Percentiles rank a stretch among this genome's conserved stretches.
Conservation (phyloP, 2,113 vertebrate species). For the Falcunculus frontatus region DNA sequence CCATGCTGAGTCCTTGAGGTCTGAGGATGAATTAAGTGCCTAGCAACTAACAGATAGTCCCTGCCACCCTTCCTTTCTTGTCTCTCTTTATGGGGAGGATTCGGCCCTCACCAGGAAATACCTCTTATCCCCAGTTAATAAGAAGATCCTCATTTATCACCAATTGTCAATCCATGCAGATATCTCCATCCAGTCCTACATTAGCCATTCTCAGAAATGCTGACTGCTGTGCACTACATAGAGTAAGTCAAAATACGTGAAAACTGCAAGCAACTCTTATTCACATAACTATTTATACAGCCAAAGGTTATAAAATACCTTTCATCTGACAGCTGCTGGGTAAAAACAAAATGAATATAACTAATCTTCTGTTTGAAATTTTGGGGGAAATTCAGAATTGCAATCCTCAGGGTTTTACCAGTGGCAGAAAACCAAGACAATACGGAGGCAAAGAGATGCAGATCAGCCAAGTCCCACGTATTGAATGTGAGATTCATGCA, state of each 20-base stretch:
- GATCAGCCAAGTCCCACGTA: background rate
- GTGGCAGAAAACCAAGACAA: background rate
- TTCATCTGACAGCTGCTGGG: background rate
- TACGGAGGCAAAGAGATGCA: background rate
- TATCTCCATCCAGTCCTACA: background rate
- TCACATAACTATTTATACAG: background rate
- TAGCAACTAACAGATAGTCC: conserved; percentile 26
- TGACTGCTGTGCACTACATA: background rate
- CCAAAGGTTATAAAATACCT: conserved; percentile 11
- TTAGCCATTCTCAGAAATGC: background rate
- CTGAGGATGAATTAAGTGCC: conserved; percentile 7
- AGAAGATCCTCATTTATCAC: background rate
- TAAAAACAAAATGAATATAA: background rate
- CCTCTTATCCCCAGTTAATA: background rate
- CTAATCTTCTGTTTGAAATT: background rate
- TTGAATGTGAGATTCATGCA: background rate
- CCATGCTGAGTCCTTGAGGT: conserved; percentile 34
- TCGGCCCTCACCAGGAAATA: background rate
- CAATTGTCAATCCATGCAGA: background rate
- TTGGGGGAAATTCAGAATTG: background rate
- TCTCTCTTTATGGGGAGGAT: background rate
- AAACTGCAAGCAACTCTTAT: background rate
- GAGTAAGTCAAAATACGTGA: background rate
- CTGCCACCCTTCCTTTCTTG: background rate
- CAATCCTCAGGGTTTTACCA: background rate